Evolutionary conservation across 2,888 invertebrate species (phyloP).

Genomic region (Empis livida): DNA sequence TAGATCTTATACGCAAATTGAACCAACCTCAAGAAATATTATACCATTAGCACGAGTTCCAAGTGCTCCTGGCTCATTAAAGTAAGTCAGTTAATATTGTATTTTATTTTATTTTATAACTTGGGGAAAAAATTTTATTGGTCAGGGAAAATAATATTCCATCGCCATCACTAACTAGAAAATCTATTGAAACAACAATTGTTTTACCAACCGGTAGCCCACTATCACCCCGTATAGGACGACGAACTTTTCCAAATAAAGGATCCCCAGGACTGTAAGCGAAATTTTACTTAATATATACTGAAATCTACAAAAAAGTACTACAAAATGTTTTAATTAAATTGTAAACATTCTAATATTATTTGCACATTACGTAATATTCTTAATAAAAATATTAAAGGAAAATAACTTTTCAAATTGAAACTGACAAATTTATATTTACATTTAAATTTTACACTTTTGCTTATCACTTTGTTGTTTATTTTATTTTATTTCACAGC

Average conservation of each 20-base stretch:
- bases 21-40: constrained; percentile 17
- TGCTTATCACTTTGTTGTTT: too few species aligned
- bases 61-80: constrained; percentile 62
- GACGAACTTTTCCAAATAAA: constrained; percentile 21
- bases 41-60: constrained; percentile 48
- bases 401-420: too few species aligned
- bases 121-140: background rate
- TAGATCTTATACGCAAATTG: constrained; percentile 23
- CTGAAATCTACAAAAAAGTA: too few species aligned
- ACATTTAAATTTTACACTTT: too few species aligned
- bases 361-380: too few species aligned
- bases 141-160: constrained; percentile 18
- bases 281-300: constrained; percentile 1
- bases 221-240: constrained; percentile 21
- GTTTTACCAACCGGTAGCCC: constrained; percentile 15
- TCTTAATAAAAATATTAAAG: too few species aligned
- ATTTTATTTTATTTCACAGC: constrained; percentile 5
- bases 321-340: too few species aligned
- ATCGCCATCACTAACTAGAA: constrained; percentile 21
- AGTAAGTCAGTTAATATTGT: constrained; percentile 37
- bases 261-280: constrained; percentile 26
- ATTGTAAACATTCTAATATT: too few species aligned
- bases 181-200: constrained; percentile 13
- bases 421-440: too few species aligned
- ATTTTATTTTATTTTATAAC: background rate